phyloP scores from a whole-genome alignment of 2,797 vertebrate genomes.

The Liasis olivaceus region DNA sequence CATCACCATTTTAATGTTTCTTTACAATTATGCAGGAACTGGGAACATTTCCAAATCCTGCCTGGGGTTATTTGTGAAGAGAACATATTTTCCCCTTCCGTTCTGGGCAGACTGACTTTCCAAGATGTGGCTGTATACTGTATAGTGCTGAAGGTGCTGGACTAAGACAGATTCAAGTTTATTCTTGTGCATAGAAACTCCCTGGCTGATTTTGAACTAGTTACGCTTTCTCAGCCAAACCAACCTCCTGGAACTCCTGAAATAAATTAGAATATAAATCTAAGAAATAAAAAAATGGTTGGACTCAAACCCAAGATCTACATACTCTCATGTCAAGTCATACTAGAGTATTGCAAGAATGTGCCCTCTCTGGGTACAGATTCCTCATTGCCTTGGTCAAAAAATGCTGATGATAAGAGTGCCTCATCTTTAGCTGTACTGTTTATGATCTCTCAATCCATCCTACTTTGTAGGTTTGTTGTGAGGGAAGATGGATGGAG shows the following conservation, averaged over 20 bases:
- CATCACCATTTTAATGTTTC: neutral
- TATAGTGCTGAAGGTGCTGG: neutral
- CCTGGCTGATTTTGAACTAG: neutral
- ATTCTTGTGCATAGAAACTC: neutral
- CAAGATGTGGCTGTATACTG: neutral
- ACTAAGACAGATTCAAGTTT: neutral
- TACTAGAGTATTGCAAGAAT: neutral
- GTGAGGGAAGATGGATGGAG: neutral
- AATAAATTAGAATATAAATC: neutral
- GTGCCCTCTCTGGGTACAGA: neutral
- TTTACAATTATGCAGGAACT: neutral
- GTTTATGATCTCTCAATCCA: neutral
- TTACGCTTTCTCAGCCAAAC: neutral
- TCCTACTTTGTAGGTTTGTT: neutral
- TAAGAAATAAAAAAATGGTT: neutral
- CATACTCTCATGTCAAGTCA: neutral
- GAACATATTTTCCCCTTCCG: neutral
- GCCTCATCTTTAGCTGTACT: neutral
- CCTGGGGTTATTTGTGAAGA: neutral
- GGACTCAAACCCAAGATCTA: neutral
- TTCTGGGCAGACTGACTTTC: neutral
- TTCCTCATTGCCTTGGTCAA: neutral
- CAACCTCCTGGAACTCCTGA: neutral
- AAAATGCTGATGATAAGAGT: neutral
- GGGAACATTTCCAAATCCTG: neutral